Evolutionary conservation across 2,113 vertebrate genomes (phyloP).

Genomic region (Dinomys branickii): DNA sequence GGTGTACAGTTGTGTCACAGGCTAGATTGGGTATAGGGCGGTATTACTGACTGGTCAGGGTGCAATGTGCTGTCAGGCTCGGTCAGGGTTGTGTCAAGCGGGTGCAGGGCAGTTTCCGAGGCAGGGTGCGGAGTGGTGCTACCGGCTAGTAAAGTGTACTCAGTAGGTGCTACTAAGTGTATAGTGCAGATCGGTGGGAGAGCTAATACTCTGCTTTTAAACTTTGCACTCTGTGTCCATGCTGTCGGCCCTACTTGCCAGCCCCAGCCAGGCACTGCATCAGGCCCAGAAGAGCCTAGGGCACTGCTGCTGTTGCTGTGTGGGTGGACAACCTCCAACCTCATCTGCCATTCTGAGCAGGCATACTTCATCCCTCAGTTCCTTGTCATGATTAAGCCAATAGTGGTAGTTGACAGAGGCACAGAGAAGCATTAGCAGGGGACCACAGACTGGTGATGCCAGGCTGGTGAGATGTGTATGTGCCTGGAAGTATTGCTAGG

Average conservation of each 20-base stretch:
- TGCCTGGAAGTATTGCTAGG: not conserved
- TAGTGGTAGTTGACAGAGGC: not conserved
- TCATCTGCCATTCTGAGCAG: not conserved
- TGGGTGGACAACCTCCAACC: not conserved
- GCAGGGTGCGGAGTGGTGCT: not conserved
- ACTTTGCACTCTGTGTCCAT: not conserved
- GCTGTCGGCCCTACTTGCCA: not conserved
- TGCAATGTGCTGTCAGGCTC: not conserved
- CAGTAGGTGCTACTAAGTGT: not conserved
- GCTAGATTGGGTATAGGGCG: not conserved
- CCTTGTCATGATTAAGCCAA: not conserved
- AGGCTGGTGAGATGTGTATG: too few species aligned
- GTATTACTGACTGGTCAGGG: not conserved
- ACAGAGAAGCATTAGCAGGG: not conserved
- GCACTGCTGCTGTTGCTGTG: not conserved
- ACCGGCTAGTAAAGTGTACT: not conserved
- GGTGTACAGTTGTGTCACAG: not conserved
- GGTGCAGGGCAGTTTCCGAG: not conserved
- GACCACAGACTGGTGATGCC: not conserved
- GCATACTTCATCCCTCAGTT: not conserved
- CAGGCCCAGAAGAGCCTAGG: not conserved
- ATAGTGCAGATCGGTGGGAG: too few species aligned
- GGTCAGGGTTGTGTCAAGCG: too few species aligned
- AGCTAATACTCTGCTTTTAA: not conserved
- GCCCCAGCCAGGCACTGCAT: not conserved